Evolutionary conservation across 2,113 vertebrate genomes (phyloP).

Genomic region (Hiodon tergisus): DNA sequence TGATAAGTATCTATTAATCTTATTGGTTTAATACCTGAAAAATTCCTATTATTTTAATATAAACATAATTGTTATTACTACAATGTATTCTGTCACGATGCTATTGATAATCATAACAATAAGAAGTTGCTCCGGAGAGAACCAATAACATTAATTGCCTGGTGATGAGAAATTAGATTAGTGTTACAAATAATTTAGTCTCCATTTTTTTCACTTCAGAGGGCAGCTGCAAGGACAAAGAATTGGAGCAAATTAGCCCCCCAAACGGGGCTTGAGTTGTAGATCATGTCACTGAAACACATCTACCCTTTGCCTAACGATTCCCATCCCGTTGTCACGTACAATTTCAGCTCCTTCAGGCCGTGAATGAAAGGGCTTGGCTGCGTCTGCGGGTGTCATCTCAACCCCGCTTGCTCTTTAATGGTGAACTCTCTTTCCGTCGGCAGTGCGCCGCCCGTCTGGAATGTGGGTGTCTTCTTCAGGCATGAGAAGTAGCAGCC

Average conservation of each 20-base stretch:
- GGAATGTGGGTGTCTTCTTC: no score
- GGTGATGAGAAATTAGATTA: neutral
- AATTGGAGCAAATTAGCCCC: neutral
- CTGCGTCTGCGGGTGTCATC: conserved; percentile 5
- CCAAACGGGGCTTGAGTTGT: neutral
- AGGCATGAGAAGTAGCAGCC: no score
- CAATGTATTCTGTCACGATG: no score
- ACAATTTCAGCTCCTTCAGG: conserved; percentile 19
- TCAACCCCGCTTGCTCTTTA: no score
- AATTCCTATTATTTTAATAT: no score
- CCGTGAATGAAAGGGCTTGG: conserved; percentile 15
- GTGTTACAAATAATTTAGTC: neutral
- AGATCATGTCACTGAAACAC: conserved; percentile 14
- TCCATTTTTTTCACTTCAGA: neutral
- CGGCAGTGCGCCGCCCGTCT: no score
- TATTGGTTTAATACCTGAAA: no score
- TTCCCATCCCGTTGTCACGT: conserved; percentile 19
- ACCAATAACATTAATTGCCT: neutral
- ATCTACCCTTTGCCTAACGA: conserved; percentile 21
- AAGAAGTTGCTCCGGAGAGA: neutral
- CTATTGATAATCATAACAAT: no score
- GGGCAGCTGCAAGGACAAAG: conserved; percentile 1
- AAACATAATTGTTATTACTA: no score
- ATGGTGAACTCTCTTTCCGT: no score
- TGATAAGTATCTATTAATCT: no score